Evolutionary conservation across 2,888 invertebrate genomes (phyloP).

Genomic region (Conchocele bisecta): DNA sequence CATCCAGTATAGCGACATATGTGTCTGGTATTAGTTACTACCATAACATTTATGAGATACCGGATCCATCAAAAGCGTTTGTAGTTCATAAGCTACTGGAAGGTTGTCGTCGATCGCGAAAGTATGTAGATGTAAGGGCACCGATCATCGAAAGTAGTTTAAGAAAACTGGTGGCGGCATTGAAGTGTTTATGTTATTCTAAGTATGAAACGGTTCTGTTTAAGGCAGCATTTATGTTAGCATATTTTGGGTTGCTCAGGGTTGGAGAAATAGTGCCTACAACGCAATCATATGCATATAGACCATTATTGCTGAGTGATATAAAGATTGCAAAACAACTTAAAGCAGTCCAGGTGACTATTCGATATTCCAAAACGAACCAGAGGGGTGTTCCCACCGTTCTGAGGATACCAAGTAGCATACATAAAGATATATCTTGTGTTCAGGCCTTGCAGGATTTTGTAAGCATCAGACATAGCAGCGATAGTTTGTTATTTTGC

Average conservation of each 20-base stretch:
- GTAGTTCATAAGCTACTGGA: not conserved
- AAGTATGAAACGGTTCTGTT: not conserved
- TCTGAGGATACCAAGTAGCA: not conserved
- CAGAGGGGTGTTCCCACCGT: not conserved
- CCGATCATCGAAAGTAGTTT: not conserved
- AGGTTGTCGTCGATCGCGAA: not conserved
- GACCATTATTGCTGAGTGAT: no score
- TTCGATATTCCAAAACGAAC: no score
- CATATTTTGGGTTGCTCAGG: no score
- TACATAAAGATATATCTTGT: not conserved
- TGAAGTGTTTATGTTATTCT: no score
- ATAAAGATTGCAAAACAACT: no score
- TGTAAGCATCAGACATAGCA: no score
- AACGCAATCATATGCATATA: not conserved
- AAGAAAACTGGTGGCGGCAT: not conserved
- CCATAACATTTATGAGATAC: not conserved
- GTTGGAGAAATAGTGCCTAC: no score
- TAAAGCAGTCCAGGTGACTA: not conserved
- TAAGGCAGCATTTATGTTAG: slow-evolving; percentile 4
- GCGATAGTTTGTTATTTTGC: no score
- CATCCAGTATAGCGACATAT: not conserved
- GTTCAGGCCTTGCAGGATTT: no score
- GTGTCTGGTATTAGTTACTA: not conserved
- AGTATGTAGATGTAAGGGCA: not conserved
- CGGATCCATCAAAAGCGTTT: not conserved